phyloP scores from a whole-genome alignment of 2,113 vertebrate species.

The Oreochromis spilurus region DNA sequence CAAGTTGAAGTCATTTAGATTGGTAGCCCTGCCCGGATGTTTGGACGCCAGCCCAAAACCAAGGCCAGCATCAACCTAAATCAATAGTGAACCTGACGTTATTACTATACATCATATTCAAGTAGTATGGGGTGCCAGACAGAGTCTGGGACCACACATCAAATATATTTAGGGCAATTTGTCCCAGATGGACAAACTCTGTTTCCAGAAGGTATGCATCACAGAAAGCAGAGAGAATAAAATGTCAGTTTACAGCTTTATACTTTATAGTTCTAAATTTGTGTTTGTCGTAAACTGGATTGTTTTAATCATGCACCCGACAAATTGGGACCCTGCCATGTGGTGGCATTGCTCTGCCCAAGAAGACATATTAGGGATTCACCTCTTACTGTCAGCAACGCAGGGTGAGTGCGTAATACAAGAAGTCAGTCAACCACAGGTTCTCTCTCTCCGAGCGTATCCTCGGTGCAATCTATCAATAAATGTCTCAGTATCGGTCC shows the following conservation, averaged over 20 bases:
- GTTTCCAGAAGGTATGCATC: neutral
- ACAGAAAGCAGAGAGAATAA: neutral
- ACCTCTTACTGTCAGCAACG: slow-evolving; percentile 3
- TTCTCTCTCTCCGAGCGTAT: neutral
- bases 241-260: neutral
- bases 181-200: slow-evolving; percentile 17
- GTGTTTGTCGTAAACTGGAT: neutral
- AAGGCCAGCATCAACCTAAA: slow-evolving; percentile 21
- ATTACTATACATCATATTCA: slow-evolving; percentile 51
- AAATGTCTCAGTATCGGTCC: neutral
- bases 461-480: slow-evolving; percentile 4
- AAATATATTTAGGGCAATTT: slow-evolving; percentile 28
- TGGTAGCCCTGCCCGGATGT: slow-evolving; percentile 8
- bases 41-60: slow-evolving; percentile 39
- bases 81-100: slow-evolving; percentile 30
- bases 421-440: slow-evolving; percentile 32
- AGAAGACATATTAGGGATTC: slow-evolving; percentile 9
- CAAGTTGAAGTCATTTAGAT: slow-evolving; percentile 51
- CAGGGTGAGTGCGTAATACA: slow-evolving; percentile 35
- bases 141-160: slow-evolving; percentile 14
- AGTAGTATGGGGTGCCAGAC: slow-evolving; percentile 13
- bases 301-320: neutral
- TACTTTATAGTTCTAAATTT: neutral
- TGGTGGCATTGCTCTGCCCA: neutral
- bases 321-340: neutral